Evolutionary conservation across 2,888 invertebrate genomes (phyloP).

Genomic region (Agonopterix arenella): DNA sequence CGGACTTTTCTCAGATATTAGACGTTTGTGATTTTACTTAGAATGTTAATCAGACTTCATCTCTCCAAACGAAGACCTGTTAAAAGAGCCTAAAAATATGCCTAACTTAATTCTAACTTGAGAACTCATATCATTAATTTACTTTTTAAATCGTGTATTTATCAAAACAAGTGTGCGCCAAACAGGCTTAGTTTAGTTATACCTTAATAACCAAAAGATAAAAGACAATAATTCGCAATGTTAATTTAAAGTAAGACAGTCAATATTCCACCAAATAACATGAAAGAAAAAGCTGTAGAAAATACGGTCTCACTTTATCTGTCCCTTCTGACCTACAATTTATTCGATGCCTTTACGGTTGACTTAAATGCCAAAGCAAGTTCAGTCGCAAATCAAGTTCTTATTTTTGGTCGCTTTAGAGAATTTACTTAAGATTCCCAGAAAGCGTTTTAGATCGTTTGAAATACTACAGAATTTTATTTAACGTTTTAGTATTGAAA

Average conservation of each 20-base stretch:
- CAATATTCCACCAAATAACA: constrained; percentile 59
- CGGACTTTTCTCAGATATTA: too few species aligned
- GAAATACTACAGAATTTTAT: background rate
- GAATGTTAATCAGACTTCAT: too few species aligned
- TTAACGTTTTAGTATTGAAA: constrained; percentile 15
- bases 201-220: background rate
- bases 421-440: constrained; percentile 7
- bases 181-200: too few species aligned
- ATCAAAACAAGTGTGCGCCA: too few species aligned
- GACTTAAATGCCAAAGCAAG: constrained; percentile 72
- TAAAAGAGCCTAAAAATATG: too few species aligned
- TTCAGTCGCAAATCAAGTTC: constrained; percentile 64
- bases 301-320: constrained; percentile 63
- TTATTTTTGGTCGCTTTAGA: constrained; percentile 36
- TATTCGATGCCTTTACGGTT: constrained; percentile 72
- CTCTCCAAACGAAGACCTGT: too few species aligned
- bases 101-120: too few species aligned
- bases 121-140: too few species aligned
- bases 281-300: constrained; percentile 50
- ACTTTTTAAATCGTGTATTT: too few species aligned
- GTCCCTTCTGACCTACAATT: constrained; percentile 75
- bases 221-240: background rate
- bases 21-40: too few species aligned
- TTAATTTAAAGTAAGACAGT: constrained; percentile 18
- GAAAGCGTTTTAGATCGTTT: too few species aligned